Evolutionary conservation across 2,888 invertebrate genomes (phyloP), one percentile per base, ranked within the genome.

Genomic region (Chloroclysta siterata): DNA sequence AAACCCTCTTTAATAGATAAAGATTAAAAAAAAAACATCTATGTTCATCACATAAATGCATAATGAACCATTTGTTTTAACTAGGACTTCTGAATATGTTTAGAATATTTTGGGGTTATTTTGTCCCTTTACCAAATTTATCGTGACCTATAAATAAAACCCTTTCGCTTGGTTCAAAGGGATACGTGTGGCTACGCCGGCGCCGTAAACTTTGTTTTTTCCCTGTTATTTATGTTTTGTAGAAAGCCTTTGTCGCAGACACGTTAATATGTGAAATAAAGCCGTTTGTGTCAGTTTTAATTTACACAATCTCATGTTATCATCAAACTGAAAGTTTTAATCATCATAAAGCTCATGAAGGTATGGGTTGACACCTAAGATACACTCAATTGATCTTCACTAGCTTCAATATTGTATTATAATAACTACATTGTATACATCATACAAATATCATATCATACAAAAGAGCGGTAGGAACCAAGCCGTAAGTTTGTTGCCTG

Each of bases 191-290:
- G 67, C 71, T 68, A 67, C 71, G 65, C 71, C 72, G 68, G 66
- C 71, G 65, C 71, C 72, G 68, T 62, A 63, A 76, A 76, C 77
- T 74, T 78, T 77, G 74, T 77, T 81, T 80, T 77, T 68, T 73
- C 66, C 64, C 64, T 68, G 71, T 76, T 84, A 80, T 85, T 83
- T 84, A 81, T 80, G 74, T 82, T 81, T 78, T 75, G 76, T 73
- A 74, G 75, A 68, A 65, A 65, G 63, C 71, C 71, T 70, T 71
- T 72, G 73, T 73, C 72, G 69, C 81, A 85, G 84, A 84, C 85
- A 85, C 74, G 81, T 83, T 81, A 80, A 85, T 87, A 81, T 81
- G 72, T 68, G 69, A 76, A 80, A 82, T 53, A 42, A 58, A 39
- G 22, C 28, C 22, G 4, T 41, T 36, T 60, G n/a, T n/a, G 28